These are phyloP conservation scores for Nineta flava DNA, from an alignment of 2,888 invertebrate species.

Conservation along the genomic window DNA sequence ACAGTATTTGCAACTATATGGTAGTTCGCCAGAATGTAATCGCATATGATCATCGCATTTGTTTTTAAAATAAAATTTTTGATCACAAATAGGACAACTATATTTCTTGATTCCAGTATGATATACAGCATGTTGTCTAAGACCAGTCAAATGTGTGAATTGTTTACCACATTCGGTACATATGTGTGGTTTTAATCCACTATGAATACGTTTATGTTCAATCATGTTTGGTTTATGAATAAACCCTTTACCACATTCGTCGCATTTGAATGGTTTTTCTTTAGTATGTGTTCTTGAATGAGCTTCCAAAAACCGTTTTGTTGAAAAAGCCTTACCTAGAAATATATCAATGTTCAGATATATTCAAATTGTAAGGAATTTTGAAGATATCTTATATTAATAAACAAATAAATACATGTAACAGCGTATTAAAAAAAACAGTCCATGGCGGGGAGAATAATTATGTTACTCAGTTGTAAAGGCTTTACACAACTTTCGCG, in stretches of 20 bases:
- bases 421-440: constrained; percentile 13
- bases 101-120: constrained; percentile 10
- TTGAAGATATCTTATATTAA: neutral
- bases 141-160: constrained; percentile 11
- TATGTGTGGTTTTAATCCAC: constrained; percentile 12
- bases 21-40: constrained; percentile 17
- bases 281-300: constrained; percentile 11
- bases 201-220: constrained; percentile 12
- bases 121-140: constrained; percentile 11
- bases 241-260: constrained; percentile 12
- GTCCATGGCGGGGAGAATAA: no score
- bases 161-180: constrained; percentile 13
- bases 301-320: constrained; percentile 9
- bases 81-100: constrained; percentile 12
- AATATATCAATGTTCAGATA: neutral
- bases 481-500: no score
- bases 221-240: constrained; percentile 11
- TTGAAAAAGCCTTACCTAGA: constrained; percentile 11
- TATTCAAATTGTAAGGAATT: neutral
- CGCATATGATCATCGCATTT: constrained; percentile 10
- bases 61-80: constrained; percentile 9
- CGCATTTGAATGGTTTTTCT: constrained; percentile 6
- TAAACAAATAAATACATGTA: neutral
- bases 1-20: constrained; percentile 13
- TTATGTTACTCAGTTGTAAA: no score